These are phyloP conservation scores for Dastarcus helophoroides DNA, from an alignment of 2,888 invertebrate species.

Conservation along the genomic window DNA sequence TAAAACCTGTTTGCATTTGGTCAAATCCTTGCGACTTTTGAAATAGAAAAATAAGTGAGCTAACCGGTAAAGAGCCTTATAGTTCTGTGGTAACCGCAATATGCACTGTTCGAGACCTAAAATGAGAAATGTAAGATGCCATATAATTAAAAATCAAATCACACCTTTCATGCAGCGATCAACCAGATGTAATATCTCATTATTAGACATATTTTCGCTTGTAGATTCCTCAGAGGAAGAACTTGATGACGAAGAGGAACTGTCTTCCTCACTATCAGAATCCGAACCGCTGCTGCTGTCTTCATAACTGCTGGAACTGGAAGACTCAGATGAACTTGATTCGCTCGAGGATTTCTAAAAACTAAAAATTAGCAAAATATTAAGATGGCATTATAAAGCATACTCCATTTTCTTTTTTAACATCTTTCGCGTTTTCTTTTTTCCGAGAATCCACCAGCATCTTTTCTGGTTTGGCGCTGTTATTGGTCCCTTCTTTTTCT, in stretches of 20 bases:
- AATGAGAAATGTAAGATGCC: slow-evolving; percentile 4
- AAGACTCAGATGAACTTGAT: slow-evolving; percentile 36
- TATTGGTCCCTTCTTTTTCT: slow-evolving; percentile 5
- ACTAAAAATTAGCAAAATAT: background rate
- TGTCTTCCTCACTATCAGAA: slow-evolving; percentile 44
- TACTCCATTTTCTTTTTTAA: too few species aligned
- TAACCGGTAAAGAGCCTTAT: slow-evolving; percentile 82
- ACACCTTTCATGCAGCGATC: slow-evolving; percentile 31
- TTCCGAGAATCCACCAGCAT: too few species aligned
- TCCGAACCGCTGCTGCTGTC: slow-evolving; percentile 38
- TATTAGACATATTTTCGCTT: slow-evolving; percentile 28
- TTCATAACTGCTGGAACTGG: slow-evolving; percentile 46
- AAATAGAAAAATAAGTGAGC: slow-evolving; percentile 70
- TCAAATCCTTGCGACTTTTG: slow-evolving; percentile 54
- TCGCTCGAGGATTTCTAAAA: slow-evolving; percentile 21
- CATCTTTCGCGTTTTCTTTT: too few species aligned
- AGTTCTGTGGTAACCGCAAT: slow-evolving; percentile 78
- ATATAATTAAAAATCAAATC: slow-evolving; percentile 3
- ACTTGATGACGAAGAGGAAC: slow-evolving; percentile 30
- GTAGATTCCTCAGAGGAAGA: slow-evolving; percentile 26
- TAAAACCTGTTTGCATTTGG: slow-evolving; percentile 59
- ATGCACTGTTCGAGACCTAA: slow-evolving; percentile 76
- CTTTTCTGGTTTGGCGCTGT: slow-evolving; percentile 8
- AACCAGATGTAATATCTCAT: slow-evolving; percentile 28
- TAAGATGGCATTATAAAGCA: too few species aligned